Evolutionary conservation across 2,888 invertebrate genomes (phyloP).

Genomic region (Pseudococcus longispinus): DNA sequence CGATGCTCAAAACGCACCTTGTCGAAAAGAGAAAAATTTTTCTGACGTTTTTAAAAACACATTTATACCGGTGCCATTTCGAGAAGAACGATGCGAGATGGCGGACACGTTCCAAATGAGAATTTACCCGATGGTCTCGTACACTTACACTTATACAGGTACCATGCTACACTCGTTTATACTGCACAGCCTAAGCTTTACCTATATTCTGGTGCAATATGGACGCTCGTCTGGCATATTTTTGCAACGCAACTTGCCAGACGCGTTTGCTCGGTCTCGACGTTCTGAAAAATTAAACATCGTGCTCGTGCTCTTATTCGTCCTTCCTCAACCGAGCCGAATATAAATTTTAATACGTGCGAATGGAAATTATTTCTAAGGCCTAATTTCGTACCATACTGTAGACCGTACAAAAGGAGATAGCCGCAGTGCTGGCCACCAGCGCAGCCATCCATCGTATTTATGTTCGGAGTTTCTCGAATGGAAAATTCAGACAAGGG

Average conservation of each 20-base stretch:
- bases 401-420: neutral
- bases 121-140: neutral
- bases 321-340: neutral
- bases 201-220: neutral
- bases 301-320: neutral
- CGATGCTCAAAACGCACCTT: neutral
- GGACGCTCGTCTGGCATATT: neutral
- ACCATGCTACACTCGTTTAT: too few species aligned
- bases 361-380: neutral
- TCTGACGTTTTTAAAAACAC: constrained; percentile 14
- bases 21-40: constrained; percentile 2
- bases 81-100: neutral
- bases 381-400: neutral
- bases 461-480: neutral
- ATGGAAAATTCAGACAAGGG: neutral
- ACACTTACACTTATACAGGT: neutral
- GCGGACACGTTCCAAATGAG: neutral
- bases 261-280: neutral
- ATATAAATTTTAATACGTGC: neutral
- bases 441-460: neutral
- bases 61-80: neutral
- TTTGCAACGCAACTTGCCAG: neutral
- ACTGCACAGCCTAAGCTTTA: too few species aligned
- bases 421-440: neutral
- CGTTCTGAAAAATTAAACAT: neutral